Base-by-base conservation (phyloP, 1,140 invertebrate genomes). In the Vanessa tameamea region DNA sequence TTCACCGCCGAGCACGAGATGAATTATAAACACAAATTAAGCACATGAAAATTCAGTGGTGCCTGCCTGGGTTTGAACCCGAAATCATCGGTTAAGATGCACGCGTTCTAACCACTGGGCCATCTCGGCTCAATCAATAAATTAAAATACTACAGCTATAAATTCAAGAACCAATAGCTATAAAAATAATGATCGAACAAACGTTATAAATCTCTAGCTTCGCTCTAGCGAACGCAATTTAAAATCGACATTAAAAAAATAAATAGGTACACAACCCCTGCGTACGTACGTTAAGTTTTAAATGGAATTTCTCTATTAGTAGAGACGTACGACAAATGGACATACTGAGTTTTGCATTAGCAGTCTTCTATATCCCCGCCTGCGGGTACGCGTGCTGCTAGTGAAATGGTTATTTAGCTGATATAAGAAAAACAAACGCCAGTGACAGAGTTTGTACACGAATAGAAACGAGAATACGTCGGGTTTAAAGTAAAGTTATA, bases 301-400 rank as follows among this genome's bases (percentile, higher is more conserved):
- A 88, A 87, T 86, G 78, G 82, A 84, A 82, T 87, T 88, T 86
- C 80, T 83, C 79, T 85, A 86, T 88, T 85, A 84, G 78, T 76
- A 68, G 77, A 76, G 78, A 86, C 84, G 77, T 85, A 78, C 80
- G 82, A 85, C 82, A 88, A 87, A 87, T 90, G 84, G 84, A 84
- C 79, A 82, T 76, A 82, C 78, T 73, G 81, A 83, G 80, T 83
- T 82, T 82, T 85, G 82, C 84, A 87, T 88, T 89, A 88, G 81
- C 69, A 78, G 77, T 82, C 75, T 82, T 79, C 77, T 65, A 77
- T 74, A 73, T 78, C 74, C 79, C 75, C 48, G 86, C 85, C 83
- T 64, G 76, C 80, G 86, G 87, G 80, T 70, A 77, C 78, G 81
- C 77, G 78, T 85, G 82, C 66, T 76, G 64, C 59, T 65, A 72